phyloP scores from a whole-genome alignment of 53 echinoderm and acorn worm species.

The Arbacia lixula region DNA sequence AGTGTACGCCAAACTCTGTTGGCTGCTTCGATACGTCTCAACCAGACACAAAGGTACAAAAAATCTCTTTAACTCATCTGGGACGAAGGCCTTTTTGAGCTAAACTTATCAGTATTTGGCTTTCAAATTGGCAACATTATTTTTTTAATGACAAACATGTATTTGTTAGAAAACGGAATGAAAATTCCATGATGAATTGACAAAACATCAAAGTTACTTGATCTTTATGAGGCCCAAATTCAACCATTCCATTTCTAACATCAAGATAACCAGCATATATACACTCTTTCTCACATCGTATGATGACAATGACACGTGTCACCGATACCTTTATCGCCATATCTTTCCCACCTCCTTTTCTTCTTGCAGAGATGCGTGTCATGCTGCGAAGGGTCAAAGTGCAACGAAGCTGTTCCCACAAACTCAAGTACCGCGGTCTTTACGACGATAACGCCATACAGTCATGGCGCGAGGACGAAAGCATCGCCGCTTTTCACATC shows the following conservation, averaged over 20 bases:
- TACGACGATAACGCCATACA: constrained; percentile 78
- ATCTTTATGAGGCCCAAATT: no score
- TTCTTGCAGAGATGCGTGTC: constrained; percentile 77
- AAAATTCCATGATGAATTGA: no score
- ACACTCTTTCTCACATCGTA: neutral
- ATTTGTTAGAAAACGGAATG: no score
- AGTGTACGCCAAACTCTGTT: constrained; percentile 68
- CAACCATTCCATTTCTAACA: no score
- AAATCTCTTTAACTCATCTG: neutral
- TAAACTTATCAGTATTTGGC: neutral
- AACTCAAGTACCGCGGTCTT: constrained; percentile 81
- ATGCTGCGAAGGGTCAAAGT: constrained; percentile 87
- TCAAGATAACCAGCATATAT: no score
- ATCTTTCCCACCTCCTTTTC: neutral
- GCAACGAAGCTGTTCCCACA: constrained; percentile 80
- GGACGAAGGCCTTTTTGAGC: no score
- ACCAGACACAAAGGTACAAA: constrained; percentile 58
- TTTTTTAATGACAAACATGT: neutral
- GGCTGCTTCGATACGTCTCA: constrained; percentile 60
- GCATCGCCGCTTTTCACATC: constrained; percentile 5
- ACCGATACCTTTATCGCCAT: neutral
- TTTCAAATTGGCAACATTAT: neutral
- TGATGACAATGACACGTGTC: neutral
- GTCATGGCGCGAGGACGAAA: constrained; percentile 38
- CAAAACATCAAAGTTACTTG: no score